These are phyloP conservation scores for Mirza zaza DNA, from an alignment of 2,113 vertebrate species.

Conservation along the genomic window DNA sequence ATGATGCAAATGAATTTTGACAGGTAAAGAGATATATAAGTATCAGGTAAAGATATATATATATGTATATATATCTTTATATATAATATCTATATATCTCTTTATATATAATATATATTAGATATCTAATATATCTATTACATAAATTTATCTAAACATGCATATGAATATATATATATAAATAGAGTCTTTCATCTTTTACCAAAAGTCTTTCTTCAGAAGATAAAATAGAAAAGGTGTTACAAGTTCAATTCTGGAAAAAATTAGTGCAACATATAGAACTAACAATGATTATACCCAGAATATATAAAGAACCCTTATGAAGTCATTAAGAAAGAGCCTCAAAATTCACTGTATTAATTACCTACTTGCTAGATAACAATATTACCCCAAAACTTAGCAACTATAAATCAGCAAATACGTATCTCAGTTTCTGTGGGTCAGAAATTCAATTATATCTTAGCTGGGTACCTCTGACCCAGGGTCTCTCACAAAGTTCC, in stretches of 20 bases:
- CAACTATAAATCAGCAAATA: neutral
- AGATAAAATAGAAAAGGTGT: neutral
- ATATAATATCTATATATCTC: neutral
- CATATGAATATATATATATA: neutral
- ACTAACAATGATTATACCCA: neutral
- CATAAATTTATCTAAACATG: neutral
- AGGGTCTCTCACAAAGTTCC: neutral
- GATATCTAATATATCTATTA: neutral
- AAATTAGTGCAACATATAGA: neutral
- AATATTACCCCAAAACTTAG: neutral
- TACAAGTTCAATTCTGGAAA: neutral
- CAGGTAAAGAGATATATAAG: neutral
- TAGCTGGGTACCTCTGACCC: neutral
- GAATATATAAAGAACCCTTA: neutral
- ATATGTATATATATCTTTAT: neutral
- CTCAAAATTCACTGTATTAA: neutral
- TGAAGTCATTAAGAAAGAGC: neutral
- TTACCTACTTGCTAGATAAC: neutral
- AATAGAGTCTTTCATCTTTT: neutral
- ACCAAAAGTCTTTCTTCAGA: neutral
- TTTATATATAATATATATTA: neutral
- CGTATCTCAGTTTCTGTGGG: neutral
- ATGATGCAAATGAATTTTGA: neutral
- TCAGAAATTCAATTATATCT: too few species aligned
- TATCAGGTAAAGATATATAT: neutral